A percentile compares a stretch with the other conserved stretches of the same genome.
Evolutionary conservation across 2,888 invertebrate genomes (phyloP).

Genomic region (Azorinus chamasolen): DNA sequence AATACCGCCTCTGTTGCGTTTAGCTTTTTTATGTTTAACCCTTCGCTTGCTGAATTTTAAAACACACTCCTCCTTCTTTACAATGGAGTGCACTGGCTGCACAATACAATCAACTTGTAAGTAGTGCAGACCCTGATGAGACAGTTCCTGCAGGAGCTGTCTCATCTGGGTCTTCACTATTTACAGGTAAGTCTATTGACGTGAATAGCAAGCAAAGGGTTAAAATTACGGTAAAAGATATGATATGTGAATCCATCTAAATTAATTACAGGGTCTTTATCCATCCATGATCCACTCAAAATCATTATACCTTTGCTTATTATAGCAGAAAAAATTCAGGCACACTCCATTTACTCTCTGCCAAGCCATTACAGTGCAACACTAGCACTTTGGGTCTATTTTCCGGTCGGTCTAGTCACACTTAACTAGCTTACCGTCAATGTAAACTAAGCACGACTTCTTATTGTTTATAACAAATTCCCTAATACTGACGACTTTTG

Average conservation of each 20-base stretch:
- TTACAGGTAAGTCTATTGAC: too few relatives aligned
- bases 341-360: not conserved
- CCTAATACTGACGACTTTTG: too few relatives aligned
- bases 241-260: conserved; percentile 2
- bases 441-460: not conserved
- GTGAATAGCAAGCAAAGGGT: too few relatives aligned
- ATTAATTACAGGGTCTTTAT: not conserved
- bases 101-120: too few relatives aligned
- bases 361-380: conserved; percentile 3
- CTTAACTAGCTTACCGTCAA: not conserved
- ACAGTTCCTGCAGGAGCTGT: too few relatives aligned
- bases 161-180: too few relatives aligned
- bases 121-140: too few relatives aligned
- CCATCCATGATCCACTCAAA: conserved; percentile 8
- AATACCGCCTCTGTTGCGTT: conserved; percentile 1
- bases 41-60: too few relatives aligned
- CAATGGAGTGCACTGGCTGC: too few relatives aligned
- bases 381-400: not conserved
- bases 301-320: conserved; percentile 1
- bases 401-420: not conserved
- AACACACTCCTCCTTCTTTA: too few relatives aligned
- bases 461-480: too few relatives aligned
- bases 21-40: conserved; percentile 2
- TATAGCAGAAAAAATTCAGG: not conserved
- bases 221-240: conserved; percentile 1